Conservation (phyloP, 2,113 vertebrate genomes). For the Piprites chloris region DNA sequence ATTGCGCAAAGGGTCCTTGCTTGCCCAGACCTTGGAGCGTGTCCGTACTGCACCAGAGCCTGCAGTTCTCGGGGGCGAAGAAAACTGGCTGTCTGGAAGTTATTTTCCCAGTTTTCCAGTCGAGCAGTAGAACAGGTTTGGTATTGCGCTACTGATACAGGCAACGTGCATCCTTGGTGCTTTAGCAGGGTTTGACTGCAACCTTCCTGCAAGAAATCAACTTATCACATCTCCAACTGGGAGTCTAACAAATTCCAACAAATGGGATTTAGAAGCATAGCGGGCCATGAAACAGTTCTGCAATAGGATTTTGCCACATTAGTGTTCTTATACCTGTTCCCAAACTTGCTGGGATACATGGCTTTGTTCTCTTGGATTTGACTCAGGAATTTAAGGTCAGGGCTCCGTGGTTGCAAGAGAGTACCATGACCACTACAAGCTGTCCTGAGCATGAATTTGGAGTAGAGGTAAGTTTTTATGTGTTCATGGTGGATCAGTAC, state of each 20-base stretch:
- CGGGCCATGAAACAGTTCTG: background rate
- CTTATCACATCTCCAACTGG: background rate
- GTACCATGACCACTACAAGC: background rate
- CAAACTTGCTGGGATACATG: rapidly evolving
- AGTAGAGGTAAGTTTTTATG: background rate
- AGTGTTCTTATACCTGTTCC: background rate
- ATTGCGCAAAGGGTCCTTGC: background rate
- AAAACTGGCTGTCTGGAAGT: background rate
- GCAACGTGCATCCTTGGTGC: background rate
- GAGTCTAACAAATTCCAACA: background rate
- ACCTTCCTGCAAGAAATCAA: background rate
- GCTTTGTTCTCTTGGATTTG: background rate
- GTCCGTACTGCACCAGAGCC: rapidly evolving
- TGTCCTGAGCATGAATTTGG: background rate
- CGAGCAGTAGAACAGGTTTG: background rate
- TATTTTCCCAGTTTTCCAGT: background rate
- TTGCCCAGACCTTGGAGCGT: background rate
- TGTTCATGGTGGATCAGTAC: background rate
- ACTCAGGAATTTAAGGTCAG: background rate
- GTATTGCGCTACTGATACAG: rapidly evolving
- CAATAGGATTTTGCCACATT: background rate
- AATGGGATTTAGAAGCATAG: background rate
- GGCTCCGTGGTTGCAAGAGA: background rate
- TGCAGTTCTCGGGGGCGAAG: background rate
- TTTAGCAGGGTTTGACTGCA: background rate